Conservation (phyloP, 2,113 vertebrate genomes). For the Crotalus viridis region DNA sequence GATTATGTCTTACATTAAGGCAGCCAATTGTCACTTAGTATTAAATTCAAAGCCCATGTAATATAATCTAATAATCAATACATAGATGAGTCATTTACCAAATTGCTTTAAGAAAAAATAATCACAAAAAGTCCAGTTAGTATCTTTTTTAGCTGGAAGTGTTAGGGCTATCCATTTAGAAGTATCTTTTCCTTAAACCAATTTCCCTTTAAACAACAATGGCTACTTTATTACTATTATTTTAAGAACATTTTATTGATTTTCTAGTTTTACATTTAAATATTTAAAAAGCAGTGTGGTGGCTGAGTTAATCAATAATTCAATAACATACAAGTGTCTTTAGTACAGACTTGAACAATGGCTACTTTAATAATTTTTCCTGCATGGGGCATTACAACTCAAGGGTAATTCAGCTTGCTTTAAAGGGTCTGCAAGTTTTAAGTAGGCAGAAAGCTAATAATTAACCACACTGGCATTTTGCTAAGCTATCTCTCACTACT, state of each 20-base stretch:
- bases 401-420: background rate
- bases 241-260: too few species aligned
- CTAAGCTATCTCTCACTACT: conserved; percentile 18
- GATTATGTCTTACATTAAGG: background rate
- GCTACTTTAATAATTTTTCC: background rate
- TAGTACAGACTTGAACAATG: too few species aligned
- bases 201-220: background rate
- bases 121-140: background rate
- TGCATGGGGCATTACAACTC: background rate
- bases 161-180: background rate
- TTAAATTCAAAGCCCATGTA: background rate
- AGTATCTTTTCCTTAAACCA: background rate
- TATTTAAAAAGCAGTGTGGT: too few species aligned
- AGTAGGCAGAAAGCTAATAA: conserved; percentile 14
- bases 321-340: too few species aligned
- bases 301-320: too few species aligned
- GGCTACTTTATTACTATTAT: background rate
- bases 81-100: background rate
- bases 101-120: background rate
- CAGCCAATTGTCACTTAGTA: background rate
- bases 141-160: background rate
- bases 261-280: too few species aligned
- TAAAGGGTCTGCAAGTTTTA: background rate
- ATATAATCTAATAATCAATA: background rate
- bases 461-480: conserved; percentile 9